Conservation (phyloP, 1,140 invertebrate species). For the Tetranychus cinnabarinus region DNA sequence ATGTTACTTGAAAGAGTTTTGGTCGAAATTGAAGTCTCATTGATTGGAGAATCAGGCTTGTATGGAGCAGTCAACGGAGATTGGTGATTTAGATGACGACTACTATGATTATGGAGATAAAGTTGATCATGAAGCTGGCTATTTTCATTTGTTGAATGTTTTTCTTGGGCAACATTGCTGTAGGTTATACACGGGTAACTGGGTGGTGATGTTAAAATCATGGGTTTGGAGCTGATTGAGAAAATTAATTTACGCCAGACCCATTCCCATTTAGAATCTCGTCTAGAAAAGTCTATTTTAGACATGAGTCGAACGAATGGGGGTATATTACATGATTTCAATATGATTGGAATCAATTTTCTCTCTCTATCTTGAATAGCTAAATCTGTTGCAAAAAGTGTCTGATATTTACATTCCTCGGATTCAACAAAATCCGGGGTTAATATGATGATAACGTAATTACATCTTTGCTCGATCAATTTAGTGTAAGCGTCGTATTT, state of each 20-base stretch:
- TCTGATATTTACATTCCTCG: constrained; percentile 21
- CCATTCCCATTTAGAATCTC: constrained; percentile 17
- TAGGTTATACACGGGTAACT: not conserved
- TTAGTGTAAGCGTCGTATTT: constrained; percentile 18
- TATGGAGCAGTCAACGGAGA: not conserved
- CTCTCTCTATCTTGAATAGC: constrained; percentile 7
- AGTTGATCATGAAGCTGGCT: not conserved
- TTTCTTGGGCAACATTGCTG: not conserved
- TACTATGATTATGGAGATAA: not conserved
- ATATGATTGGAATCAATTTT: constrained; percentile 21
- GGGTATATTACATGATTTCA: constrained; percentile 18
- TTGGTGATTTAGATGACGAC: not conserved
- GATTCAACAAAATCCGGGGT: constrained; percentile 19
- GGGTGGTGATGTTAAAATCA: not conserved
- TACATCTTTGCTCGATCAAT: constrained; percentile 21
- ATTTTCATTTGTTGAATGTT: not conserved
- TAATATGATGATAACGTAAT: constrained; percentile 19
- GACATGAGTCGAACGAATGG: constrained; percentile 19
- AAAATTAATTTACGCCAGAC: constrained; percentile 19
- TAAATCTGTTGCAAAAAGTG: constrained; percentile 18
- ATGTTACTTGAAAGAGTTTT: not conserved
- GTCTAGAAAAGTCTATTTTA: constrained; percentile 21
- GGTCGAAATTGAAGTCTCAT: too few relatives aligned
- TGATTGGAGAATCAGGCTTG: not conserved
- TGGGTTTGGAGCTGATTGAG: constrained; percentile 12